Percentiles rank a stretch among this genome's conserved stretches.
Evolutionary conservation across 1,140 invertebrate species (phyloP).

Genomic region (Zaprionus inermis): DNA sequence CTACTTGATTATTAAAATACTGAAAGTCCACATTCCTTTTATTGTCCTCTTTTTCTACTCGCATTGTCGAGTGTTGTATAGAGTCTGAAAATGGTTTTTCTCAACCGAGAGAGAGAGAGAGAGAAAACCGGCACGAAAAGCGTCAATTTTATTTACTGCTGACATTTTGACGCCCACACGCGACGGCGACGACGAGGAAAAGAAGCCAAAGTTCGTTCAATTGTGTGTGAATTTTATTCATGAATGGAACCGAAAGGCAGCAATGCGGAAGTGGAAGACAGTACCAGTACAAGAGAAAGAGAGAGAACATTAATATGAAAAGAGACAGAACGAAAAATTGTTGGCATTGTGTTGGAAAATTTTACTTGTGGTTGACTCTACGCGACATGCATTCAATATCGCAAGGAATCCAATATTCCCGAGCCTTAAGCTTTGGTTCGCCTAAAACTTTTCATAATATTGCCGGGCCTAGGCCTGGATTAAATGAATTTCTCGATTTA

Average conservation of each 20-base stretch:
- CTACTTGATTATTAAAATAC: not conserved
- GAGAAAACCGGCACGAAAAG: slow-evolving; percentile 33
- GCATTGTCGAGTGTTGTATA: slow-evolving; percentile 1
- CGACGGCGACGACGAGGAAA: slow-evolving; percentile 20
- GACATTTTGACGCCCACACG: slow-evolving; percentile 64
- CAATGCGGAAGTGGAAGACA: slow-evolving; percentile 37
- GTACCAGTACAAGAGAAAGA: slow-evolving; percentile 1
- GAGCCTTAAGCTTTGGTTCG: slow-evolving; percentile 32
- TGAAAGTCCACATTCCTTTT: not conserved
- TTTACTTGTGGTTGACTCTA: slow-evolving; percentile 16
- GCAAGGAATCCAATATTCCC: slow-evolving; percentile 48
- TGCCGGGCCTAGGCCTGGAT: slow-evolving; percentile 34
- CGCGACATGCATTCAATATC: slow-evolving; percentile 67
- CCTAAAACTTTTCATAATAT: slow-evolving; percentile 52
- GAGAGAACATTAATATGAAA: slow-evolving; percentile 21
- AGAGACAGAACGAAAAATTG: slow-evolving; percentile 35
- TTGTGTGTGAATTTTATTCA: slow-evolving; percentile 63
- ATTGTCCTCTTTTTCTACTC: not conserved
- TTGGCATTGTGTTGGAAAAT: not conserved
- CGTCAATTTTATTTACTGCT: slow-evolving; percentile 72
- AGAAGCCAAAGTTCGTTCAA: slow-evolving; percentile 45
- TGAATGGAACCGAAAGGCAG: slow-evolving; percentile 57
- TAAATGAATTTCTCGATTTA: slow-evolving; percentile 62
- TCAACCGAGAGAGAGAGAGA: slow-evolving; percentile 23
- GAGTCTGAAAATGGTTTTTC: not conserved